Evolutionary conservation across 2,797 vertebrate species (phyloP).

Genomic region (Spinibarbus caldwelli): DNA sequence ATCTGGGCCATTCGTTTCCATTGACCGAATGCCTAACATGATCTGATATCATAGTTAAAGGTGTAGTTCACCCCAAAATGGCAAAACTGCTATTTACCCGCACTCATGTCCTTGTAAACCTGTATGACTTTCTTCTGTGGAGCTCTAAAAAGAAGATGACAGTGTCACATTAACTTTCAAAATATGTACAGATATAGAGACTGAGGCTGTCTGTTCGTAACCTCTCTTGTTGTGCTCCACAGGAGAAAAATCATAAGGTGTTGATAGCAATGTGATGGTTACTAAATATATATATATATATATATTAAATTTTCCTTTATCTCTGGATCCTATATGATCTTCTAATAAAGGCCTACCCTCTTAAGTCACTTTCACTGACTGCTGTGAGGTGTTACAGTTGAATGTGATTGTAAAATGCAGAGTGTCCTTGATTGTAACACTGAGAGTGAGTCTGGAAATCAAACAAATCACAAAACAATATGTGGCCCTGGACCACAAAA

Average conservation of each 20-base stretch:
- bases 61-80: neutral
- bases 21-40: neutral
- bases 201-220: neutral
- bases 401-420: conserved; percentile 8
- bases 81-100: neutral
- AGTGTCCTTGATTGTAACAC: conserved; percentile 24
- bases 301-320: neutral
- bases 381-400: conserved; percentile 16
- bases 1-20: neutral
- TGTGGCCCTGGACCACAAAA: no score
- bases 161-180: neutral
- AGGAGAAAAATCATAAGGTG: neutral
- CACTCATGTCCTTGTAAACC: neutral
- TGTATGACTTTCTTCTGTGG: neutral
- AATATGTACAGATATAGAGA: neutral
- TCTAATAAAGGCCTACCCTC: neutral
- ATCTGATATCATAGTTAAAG: neutral
- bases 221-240: neutral
- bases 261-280: neutral
- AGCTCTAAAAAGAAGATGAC: neutral
- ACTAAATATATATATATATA: neutral
- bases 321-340: neutral
- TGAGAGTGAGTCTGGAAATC: neutral
- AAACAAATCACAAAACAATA: neutral
- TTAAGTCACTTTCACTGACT: conserved; percentile 5